phyloP scores from a whole-genome alignment of 1,140 invertebrate species.

The Drosophila sechellia region DNA sequence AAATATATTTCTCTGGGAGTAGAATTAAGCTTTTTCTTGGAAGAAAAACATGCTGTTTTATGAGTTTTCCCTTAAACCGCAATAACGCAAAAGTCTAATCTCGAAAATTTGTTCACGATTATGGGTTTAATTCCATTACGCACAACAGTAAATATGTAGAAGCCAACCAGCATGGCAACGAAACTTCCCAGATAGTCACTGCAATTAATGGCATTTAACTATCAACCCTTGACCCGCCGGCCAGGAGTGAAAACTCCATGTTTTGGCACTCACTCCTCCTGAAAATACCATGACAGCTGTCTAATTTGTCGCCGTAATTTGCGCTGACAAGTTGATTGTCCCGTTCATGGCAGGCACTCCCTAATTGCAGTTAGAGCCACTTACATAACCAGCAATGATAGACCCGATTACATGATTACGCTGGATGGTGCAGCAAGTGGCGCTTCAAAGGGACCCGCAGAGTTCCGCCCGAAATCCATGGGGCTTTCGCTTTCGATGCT shows the following conservation, averaged over 20 bases:
- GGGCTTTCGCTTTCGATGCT: slow-evolving; percentile 60
- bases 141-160: neutral
- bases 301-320: slow-evolving; percentile 53
- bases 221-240: slow-evolving; percentile 5
- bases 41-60: neutral
- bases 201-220: slow-evolving; percentile 31
- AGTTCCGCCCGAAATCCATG: slow-evolving; percentile 13
- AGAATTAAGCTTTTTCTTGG: neutral
- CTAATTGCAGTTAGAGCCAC: slow-evolving; percentile 70
- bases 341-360: slow-evolving; percentile 7
- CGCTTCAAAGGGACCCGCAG: neutral
- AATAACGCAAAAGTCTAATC: neutral
- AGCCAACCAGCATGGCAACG: too few relatives aligned
- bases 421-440: slow-evolving; percentile 1
- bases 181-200: slow-evolving; percentile 10
- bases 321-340: slow-evolving; percentile 57
- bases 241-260: slow-evolving; percentile 22
- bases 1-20: neutral
- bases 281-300: slow-evolving; percentile 56
- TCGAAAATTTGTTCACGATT: neutral
- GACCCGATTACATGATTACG: slow-evolving; percentile 74
- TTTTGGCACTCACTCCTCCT: slow-evolving; percentile 30
- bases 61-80: neutral
- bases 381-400: slow-evolving; percentile 56
- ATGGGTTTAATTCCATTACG: neutral